Evolutionary conservation across 2,888 invertebrate species (phyloP), one percentile per base, ranked within the genome.

Genomic region (Dicyrtomina minuta): DNA sequence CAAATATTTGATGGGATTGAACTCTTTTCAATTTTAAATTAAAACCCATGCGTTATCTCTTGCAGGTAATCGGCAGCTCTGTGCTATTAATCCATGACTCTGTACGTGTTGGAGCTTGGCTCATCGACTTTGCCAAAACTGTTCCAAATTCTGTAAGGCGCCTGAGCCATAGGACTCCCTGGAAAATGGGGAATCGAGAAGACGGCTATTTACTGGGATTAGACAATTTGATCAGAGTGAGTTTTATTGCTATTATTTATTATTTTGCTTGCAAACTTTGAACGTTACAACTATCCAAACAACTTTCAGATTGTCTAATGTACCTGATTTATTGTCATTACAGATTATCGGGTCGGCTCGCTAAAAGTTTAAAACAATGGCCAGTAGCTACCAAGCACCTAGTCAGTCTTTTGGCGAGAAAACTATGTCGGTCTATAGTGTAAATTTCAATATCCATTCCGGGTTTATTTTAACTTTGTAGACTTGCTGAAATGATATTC

Each of bases 91-190:
- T 98, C 79, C 94, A 94, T 81, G 97, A 98, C 81, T 88, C 90
- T 70, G 87, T 88, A 71, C 90, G 90, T 79, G 91, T 91, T 43
- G 95, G 95, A 26, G 93, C 90, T 8, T 98, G 97, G 97, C 85
- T 98, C 77, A 98, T 98, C 97, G 98, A 98, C 82, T 98, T 98
- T 81, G 96, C 96, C 59, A 98, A 98, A 81, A 94, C 95, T 0
- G 86, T 90, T 66, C 85, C 86, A 65, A 84, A 96, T 58, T 89
- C 91, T 0, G 86, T 88, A 24, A 89, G 88, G 12, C 84, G 83
- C 61, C 86, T 97, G 17, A 88, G 88, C 76, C 98, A 98, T 81
- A 86, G 93, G 68, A 84, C 85, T 8, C 84, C 88, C 15, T 98
- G 97, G 98, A 81, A 86, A 71, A 89, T 92, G 76, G 97, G 96